Base-by-base conservation (phyloP, 2,797 vertebrate genomes). In the Nyctalus aviator region DNA sequence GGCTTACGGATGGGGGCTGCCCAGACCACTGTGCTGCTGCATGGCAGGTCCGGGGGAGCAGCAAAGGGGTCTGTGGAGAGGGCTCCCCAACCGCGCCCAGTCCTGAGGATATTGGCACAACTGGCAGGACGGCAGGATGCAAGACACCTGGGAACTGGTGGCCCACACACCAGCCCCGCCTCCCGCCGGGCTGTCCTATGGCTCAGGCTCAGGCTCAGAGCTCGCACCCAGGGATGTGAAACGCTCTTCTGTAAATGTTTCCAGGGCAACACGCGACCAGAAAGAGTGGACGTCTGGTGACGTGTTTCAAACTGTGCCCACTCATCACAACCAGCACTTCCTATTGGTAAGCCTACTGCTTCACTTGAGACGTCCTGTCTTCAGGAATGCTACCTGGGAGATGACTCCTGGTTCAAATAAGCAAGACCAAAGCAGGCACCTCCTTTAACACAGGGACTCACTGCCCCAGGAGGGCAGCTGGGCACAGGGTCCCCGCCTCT, bases 11-110 rank as follows among this genome's bases (percentile, higher is more conserved):
- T 3, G 1, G 12, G 0, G 25, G 17, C 4, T 25, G 12, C 15
- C 25, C 62, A 59, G 32, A 71, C 6, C n/a, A 37, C 46, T 50
- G 14, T 27, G 68, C 14, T 37, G 64, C 21, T 48, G 37, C 44
- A 3, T 3, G n/a, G 27, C 55, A 32, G 41, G 15, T 23, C 20
- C 18, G 27, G 68, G 17, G 35, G 20, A 32, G 71, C 1, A 20
- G 14, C 1, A 13, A 21, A 37, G 13, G 18, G 8, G 18, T 30
- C 53, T 75, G 2, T 3, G 14, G 25, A 59, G 53, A 35, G 46
- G 35, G 35, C 23, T 14, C 71, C 50, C n/a, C 18, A 14, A 55
- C 68, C 37, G 35, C 0, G 0, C 30, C 75, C 44, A 46, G 35
- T 15, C 21, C 48, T 0, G 13, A 32, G 17, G 27, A 84, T 8